Conservation (phyloP, 2,888 invertebrate species). For the Corythucha ciliata region DNA sequence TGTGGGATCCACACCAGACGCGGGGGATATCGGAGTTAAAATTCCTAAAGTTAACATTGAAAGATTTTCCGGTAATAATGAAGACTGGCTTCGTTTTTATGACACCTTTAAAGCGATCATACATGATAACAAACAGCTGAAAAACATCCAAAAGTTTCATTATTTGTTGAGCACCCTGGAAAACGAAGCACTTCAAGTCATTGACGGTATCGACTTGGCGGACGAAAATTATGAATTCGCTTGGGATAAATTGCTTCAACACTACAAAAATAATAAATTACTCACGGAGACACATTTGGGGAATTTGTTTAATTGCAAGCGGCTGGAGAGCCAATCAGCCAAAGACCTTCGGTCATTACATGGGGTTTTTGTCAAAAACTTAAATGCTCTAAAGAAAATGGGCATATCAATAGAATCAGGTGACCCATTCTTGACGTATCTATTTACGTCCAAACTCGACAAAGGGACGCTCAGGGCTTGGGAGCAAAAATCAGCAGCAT, state of each 20-base stretch:
- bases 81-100: constrained; percentile 7
- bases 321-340: constrained; percentile 3
- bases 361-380: constrained; percentile 1
- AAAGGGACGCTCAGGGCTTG: not conserved
- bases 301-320: not conserved
- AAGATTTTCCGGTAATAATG: not conserved
- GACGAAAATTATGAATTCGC: constrained; percentile 10
- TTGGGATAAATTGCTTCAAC: constrained; percentile 1
- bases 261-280: constrained; percentile 5
- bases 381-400: constrained; percentile 6
- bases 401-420: not conserved
- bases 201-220: constrained; percentile 2
- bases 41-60: not conserved
- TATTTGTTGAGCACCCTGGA: constrained; percentile 2
- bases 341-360: not conserved
- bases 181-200: not conserved
- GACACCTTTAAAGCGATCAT: not conserved
- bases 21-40: not conserved
- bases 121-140: not conserved
- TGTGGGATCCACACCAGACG: too few relatives aligned
- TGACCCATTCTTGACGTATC: constrained; percentile 1
- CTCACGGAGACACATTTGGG: constrained; percentile 2
- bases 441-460: constrained; percentile 8
- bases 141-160: constrained; percentile 3
- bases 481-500: constrained; percentile 5